Conservation (phyloP, 2,113 vertebrate species). For the Formicarius rufipectus region DNA sequence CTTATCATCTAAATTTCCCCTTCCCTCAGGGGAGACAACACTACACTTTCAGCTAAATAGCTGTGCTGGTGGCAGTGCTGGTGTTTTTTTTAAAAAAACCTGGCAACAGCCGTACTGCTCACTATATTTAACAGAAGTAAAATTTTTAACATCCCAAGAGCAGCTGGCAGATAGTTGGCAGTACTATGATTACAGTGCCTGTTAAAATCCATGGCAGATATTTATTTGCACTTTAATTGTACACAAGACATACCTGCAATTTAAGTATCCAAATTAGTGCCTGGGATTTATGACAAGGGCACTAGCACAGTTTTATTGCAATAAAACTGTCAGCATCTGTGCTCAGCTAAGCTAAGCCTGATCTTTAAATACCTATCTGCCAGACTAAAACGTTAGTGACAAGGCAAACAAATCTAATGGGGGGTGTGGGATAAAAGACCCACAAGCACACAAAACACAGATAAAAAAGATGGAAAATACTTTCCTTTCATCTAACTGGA, state of each 20-base stretch:
- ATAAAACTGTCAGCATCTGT: not conserved
- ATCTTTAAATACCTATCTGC: not conserved
- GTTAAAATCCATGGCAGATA: not conserved
- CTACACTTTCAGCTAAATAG: not conserved
- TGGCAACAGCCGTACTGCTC: not conserved
- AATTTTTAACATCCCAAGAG: not conserved
- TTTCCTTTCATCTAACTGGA: not conserved
- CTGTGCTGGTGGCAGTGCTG: not conserved
- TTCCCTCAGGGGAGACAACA: not conserved
- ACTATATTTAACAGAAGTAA: not conserved
- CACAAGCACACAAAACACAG: not conserved
- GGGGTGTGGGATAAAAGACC: accelerated
- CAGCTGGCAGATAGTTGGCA: not conserved
- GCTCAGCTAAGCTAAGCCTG: not conserved
- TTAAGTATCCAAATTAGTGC: not conserved
- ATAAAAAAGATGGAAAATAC: not conserved
- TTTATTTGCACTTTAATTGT: constrained; percentile 26
- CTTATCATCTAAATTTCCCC: not conserved
- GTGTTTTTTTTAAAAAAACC: not conserved
- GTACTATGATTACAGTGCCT: not conserved
- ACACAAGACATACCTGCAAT: not conserved
- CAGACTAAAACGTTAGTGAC: not conserved
- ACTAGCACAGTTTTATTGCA: not conserved
- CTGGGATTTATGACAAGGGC: not conserved
- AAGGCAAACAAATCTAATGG: not conserved